Evolutionary conservation across 2,888 invertebrate genomes (phyloP), one percentile per base, ranked within the genome.

Genomic region (Andrena bucephala): DNA sequence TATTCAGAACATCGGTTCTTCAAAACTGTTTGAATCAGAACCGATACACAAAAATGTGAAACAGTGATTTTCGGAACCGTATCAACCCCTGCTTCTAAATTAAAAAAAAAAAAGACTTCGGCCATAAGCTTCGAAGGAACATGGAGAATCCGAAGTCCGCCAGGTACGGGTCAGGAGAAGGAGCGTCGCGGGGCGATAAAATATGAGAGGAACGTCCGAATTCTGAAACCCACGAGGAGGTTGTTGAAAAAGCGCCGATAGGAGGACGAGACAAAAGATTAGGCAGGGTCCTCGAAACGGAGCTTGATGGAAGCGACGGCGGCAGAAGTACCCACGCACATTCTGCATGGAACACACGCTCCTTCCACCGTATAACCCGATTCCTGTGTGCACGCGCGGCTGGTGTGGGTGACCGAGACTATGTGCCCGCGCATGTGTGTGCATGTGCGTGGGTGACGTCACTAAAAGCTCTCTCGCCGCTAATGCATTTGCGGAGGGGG

Each of bases 401-500:
- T 48, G 63, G 87, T 88, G n/a, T 13, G 31, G 48, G 70, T 52
- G 65, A 24, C 77, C 48, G 62, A 31, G 81, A 73, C 84, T 78
- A 81, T 50, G 70, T 80, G 81, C 24, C 27, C 50, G 42, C n/a
- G 48, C 57, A 63, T 67, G 67, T 65, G 69, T 66, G 79, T 74
- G 73, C 65, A 76, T 84, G 86, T 83, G 87, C 76, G 84, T 86
- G 87, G 86, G 89, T 89, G 91, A 92, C 91, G 92, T 92, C 92
- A 90, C 92, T 92, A 92, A 92, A 92, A 92, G 92, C 92, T 92
- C 91, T 91, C 89, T 90, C 90, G 90, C 90, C 90, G 91, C 93
- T 93, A 92, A 93, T 93, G 93, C 94, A 94, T 94, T 93, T 93
- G 93, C 90, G 90, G 89, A 85, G 86, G 82, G 85, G 77, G 79